phyloP scores from a whole-genome alignment of 2,888 invertebrate species.

The Cheilosia variabilis region DNA sequence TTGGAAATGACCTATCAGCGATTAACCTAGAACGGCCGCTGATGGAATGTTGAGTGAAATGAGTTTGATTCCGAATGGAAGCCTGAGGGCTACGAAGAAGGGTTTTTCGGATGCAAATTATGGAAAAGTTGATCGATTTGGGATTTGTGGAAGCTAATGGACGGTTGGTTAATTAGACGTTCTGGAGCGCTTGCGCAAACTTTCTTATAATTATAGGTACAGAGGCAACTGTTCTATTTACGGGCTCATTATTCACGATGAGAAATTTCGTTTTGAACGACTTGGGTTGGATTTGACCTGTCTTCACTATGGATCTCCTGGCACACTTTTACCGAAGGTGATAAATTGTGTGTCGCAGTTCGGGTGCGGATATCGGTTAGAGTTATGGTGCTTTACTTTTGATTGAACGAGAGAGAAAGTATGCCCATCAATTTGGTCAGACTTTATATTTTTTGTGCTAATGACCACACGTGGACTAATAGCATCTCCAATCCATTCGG shows the following conservation, averaged over 20 bases:
- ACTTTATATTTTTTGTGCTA: too few species aligned
- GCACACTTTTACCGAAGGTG: neutral
- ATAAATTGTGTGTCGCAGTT: neutral
- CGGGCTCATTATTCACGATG: neutral
- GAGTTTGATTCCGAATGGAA: neutral
- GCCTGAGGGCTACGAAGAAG: neutral
- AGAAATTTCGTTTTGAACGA: neutral
- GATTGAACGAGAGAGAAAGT: too few species aligned
- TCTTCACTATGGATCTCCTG: neutral
- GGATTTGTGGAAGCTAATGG: neutral
- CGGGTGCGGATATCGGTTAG: neutral
- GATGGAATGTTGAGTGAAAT: constrained; percentile 4
- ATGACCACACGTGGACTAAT: too few species aligned
- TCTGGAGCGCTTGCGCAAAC: neutral
- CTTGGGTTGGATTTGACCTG: neutral
- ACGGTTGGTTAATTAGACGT: neutral
- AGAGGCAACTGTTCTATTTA: neutral
- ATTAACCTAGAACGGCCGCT: constrained; percentile 47
- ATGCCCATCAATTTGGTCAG: too few species aligned
- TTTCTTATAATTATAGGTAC: neutral
- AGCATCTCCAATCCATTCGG: too few species aligned
- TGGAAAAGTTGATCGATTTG: neutral
- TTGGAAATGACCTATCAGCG: constrained; percentile 45
- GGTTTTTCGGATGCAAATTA: constrained; percentile 6
- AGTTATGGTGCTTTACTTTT: too few species aligned